Evolutionary conservation across 2,113 vertebrate species (phyloP).

Genomic region (Oncorhynchus masou): DNA sequence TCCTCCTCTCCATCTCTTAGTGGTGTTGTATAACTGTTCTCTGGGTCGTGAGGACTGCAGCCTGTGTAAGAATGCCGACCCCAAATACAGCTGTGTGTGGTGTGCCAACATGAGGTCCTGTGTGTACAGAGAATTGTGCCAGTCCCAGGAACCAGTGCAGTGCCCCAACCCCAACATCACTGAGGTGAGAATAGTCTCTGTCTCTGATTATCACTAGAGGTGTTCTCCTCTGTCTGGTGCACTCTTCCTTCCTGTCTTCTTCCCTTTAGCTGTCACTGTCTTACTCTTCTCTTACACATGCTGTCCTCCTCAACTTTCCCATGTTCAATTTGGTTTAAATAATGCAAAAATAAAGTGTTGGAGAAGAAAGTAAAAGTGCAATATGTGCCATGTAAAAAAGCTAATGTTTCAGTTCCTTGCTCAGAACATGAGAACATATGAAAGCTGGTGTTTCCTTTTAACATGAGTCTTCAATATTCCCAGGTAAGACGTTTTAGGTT

Average conservation of each 20-base stretch:
- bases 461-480: too few relatives aligned
- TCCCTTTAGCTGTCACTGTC: not conserved
- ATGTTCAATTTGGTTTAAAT: too few relatives aligned
- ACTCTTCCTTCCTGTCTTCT: not conserved
- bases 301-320: too few relatives aligned
- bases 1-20: slow-evolving; percentile 55
- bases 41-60: slow-evolving; percentile 90
- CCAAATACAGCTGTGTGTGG: slow-evolving; percentile 85
- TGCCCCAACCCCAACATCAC: slow-evolving; percentile 86
- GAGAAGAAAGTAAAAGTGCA: too few relatives aligned
- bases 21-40: slow-evolving; percentile 92
- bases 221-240: too few relatives aligned
- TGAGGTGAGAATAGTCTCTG: slow-evolving; percentile 70
- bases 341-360: too few relatives aligned
- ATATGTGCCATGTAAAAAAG: too few relatives aligned
- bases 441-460: too few relatives aligned
- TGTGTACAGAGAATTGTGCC: slow-evolving; percentile 77
- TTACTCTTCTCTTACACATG: too few relatives aligned
- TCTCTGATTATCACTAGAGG: not conserved
- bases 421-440: too few relatives aligned
- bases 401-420: too few relatives aligned
- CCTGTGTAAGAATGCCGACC: slow-evolving; percentile 81
- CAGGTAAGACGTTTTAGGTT: too few relatives aligned
- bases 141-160: slow-evolving; percentile 16
- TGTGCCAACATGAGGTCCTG: slow-evolving; percentile 76